phyloP scores from a whole-genome alignment of 2,888 invertebrate genomes.

The Hyposoter didymator region DNA sequence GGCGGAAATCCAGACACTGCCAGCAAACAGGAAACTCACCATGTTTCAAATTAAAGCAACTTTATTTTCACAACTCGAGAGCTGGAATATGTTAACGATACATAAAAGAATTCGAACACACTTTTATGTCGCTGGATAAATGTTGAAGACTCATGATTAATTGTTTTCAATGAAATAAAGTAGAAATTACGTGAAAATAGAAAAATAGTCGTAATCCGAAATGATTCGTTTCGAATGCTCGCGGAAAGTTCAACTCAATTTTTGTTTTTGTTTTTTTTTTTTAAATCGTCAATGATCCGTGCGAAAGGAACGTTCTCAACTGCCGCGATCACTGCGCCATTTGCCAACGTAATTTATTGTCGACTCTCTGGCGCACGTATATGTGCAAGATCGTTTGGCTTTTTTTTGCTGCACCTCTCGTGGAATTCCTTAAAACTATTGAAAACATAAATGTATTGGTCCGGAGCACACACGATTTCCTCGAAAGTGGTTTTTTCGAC shows the following conservation, averaged over 20 bases:
- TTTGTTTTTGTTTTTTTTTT: background rate
- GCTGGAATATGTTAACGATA: background rate
- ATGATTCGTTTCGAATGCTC: background rate
- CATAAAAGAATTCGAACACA: background rate
- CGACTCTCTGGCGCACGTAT: background rate
- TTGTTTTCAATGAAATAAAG: background rate
- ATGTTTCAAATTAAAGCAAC: conserved; percentile 6
- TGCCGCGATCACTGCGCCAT: background rate
- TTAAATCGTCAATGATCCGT: background rate
- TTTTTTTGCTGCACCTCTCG: conserved; percentile 15
- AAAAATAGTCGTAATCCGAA: background rate
- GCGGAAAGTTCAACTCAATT: background rate
- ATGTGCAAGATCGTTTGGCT: conserved; percentile 28
- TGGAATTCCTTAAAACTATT: conserved; percentile 31
- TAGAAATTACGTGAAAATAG: background rate
- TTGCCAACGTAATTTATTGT: conserved; percentile 12
- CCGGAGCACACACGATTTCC: conserved; percentile 54
- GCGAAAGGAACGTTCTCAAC: background rate
- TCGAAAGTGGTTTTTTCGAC: conserved; percentile 42
- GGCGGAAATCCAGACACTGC: conserved; percentile 27
- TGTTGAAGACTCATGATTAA: background rate
- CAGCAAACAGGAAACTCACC: conserved; percentile 36
- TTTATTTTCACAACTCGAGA: conserved; percentile 17
- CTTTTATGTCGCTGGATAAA: background rate
- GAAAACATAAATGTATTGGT: conserved; percentile 42